Percentiles rank a stretch among this genome's conserved stretches.
phyloP scores from a whole-genome alignment of 2,888 invertebrate genomes.

The Dinocampus coccinellae region DNA sequence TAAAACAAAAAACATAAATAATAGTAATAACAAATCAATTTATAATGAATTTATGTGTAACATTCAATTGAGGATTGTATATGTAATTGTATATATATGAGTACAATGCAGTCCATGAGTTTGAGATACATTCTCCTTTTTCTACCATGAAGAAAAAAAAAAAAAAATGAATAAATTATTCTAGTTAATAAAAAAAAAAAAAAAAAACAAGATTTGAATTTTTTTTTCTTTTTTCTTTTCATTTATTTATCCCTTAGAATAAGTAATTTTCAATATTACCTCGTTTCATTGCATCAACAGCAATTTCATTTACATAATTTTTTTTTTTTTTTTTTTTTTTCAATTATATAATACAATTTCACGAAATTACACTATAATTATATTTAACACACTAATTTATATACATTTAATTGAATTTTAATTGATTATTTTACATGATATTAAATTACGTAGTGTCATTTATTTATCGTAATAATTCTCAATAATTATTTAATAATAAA shows the following conservation, averaged over 20 bases:
- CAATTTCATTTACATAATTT: neutral
- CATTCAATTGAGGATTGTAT: constrained; percentile 68
- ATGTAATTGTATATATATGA: constrained; percentile 67
- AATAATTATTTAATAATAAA: neutral
- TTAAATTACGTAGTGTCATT: neutral
- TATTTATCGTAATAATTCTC: neutral
- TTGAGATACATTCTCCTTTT: constrained; percentile 69
- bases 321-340: neutral
- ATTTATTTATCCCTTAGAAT: neutral
- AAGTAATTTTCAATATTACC: neutral
- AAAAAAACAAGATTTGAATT: constrained; percentile 53
- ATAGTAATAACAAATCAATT: constrained; percentile 57
- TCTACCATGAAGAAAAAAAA: constrained; percentile 68
- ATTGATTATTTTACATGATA: neutral
- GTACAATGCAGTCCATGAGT: constrained; percentile 69
- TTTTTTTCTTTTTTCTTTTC: too few species aligned
- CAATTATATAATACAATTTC: neutral
- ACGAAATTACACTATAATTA: neutral
- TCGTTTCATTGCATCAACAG: neutral
- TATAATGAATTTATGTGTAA: constrained; percentile 68
- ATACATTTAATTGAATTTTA: neutral
- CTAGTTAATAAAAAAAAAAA: constrained; percentile 68
- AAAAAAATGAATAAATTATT: constrained; percentile 70
- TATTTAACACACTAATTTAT: neutral
- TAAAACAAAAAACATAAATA: constrained; percentile 20